A percentile compares a stretch with the other conserved stretches of the same genome.
Evolutionary conservation across 2,888 invertebrate genomes (phyloP).

Genomic region (Caenorhabditis sp.): DNA sequence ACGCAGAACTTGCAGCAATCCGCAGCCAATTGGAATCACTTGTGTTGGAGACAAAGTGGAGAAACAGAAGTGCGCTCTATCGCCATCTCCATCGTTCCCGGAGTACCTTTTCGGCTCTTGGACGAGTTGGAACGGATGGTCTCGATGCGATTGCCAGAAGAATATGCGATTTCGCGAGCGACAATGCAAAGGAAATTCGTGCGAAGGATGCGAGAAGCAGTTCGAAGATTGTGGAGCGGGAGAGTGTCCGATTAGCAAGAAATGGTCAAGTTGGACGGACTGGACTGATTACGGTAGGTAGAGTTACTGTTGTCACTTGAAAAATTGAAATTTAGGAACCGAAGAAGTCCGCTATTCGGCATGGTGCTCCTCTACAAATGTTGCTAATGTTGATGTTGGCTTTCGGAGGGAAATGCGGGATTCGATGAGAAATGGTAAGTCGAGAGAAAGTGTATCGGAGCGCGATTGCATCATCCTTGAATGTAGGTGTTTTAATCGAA

Average conservation of each 20-base stretch:
- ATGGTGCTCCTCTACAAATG: constrained; percentile 43
- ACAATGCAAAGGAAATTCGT: constrained; percentile 46
- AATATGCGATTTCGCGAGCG: constrained; percentile 26
- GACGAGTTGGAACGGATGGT: constrained; percentile 56
- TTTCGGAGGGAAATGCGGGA: constrained; percentile 26
- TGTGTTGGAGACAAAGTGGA: constrained; percentile 33
- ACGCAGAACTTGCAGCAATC: constrained; percentile 43
- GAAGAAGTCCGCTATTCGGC: constrained; percentile 45
- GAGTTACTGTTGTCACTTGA: neutral
- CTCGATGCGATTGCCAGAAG: constrained; percentile 46
- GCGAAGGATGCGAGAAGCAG: constrained; percentile 50
- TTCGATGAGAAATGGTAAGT: constrained; percentile 29
- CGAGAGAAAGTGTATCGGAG: too few relatives aligned
- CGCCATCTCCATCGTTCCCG: constrained; percentile 10
- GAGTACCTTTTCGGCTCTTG: constrained; percentile 51
- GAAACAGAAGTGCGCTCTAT: constrained; percentile 36
- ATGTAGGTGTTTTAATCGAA: too few relatives aligned
- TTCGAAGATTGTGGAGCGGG: constrained; percentile 21
- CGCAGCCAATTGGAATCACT: constrained; percentile 26
- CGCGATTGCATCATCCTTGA: too few relatives aligned
- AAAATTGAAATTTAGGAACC: constrained; percentile 11
- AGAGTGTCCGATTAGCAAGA: constrained; percentile 42
- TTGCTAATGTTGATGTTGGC: constrained; percentile 35
- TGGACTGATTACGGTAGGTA: constrained; percentile 45
- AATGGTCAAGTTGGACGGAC: constrained; percentile 55